A percentile compares a stretch with the other conserved stretches of the same genome.
Evolutionary conservation across 2,888 invertebrate genomes (phyloP).

Genomic region (Drosophila atroscutellata): DNA sequence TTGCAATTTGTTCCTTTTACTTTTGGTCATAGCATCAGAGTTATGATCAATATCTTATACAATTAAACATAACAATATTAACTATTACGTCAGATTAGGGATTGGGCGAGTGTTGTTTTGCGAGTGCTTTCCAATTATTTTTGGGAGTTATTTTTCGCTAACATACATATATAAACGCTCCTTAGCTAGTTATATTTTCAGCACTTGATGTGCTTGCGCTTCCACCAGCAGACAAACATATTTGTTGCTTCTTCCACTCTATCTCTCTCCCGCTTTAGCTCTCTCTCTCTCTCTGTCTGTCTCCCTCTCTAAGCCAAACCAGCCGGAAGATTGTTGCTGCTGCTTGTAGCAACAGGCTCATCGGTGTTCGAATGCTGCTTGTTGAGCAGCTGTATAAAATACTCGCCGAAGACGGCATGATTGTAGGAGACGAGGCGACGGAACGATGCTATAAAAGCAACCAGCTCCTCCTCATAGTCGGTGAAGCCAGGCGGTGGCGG

Average conservation of each 20-base stretch:
- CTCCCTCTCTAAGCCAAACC: conserved; percentile 36
- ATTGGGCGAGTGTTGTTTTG: conserved; percentile 4
- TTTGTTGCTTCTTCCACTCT: background rate
- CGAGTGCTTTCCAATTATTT: conserved; percentile 1
- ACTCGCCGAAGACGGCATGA: conserved; percentile 84
- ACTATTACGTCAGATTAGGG: conserved; percentile 1
- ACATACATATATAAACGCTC: background rate
- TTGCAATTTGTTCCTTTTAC: background rate
- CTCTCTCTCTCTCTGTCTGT: background rate
- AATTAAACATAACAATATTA: conserved; percentile 12
- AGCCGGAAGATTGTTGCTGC: conserved; percentile 14
- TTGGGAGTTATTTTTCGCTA: background rate
- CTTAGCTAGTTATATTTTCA: conserved; percentile 3
- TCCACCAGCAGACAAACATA: conserved; percentile 4
- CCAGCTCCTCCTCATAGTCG: conserved; percentile 83
- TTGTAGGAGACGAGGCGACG: conserved; percentile 84
- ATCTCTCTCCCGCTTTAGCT: background rate
- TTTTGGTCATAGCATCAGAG: conserved; percentile 7
- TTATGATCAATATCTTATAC: background rate
- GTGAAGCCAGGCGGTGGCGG: conserved; percentile 82
- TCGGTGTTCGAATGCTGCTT: conserved; percentile 10
- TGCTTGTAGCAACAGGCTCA: conserved; percentile 20
- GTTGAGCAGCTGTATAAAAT: conserved; percentile 81
- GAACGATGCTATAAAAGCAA: conserved; percentile 80
- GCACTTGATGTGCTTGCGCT: conserved; percentile 18